Conservation (phyloP, 2,113 vertebrate species). For the Cepphus grylle region DNA sequence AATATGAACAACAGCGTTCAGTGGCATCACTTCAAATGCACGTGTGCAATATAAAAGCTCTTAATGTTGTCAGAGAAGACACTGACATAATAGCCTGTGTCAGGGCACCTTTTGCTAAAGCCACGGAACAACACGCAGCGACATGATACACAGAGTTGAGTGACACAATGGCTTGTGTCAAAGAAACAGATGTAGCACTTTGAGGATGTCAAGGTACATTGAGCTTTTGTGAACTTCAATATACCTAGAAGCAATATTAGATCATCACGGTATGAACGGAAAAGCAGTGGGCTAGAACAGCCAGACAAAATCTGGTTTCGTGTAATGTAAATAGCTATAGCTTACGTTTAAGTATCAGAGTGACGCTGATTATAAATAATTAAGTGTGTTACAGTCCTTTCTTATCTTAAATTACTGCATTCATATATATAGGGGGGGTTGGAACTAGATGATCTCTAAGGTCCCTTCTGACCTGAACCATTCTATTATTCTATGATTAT, state of each 20-base stretch:
- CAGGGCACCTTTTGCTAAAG: conserved; percentile 16
- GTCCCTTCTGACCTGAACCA: no score
- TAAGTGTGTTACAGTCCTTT: neutral
- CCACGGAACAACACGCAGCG: neutral
- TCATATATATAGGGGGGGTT: neutral
- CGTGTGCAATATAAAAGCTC: neutral
- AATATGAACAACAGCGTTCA: neutral
- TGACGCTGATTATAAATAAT: neutral
- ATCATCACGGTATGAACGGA: neutral
- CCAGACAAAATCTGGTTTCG: neutral
- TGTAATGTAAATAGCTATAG: neutral
- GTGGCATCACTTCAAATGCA: neutral
- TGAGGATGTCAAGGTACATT: conserved; percentile 11
- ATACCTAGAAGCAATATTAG: neutral
- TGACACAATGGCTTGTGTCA: conserved; percentile 17
- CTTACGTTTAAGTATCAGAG: neutral
- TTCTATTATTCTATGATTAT: neutral
- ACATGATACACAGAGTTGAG: conserved; percentile 1
- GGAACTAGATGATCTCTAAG: no score
- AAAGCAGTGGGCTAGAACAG: neutral
- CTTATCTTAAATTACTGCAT: neutral
- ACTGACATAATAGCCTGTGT: neutral
- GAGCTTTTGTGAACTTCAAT: neutral
- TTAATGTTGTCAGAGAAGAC: neutral
- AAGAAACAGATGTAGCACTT: conserved; percentile 6